Evolutionary conservation across 2,888 invertebrate genomes (phyloP).

Genomic region (Drosophila fungiperda): DNA sequence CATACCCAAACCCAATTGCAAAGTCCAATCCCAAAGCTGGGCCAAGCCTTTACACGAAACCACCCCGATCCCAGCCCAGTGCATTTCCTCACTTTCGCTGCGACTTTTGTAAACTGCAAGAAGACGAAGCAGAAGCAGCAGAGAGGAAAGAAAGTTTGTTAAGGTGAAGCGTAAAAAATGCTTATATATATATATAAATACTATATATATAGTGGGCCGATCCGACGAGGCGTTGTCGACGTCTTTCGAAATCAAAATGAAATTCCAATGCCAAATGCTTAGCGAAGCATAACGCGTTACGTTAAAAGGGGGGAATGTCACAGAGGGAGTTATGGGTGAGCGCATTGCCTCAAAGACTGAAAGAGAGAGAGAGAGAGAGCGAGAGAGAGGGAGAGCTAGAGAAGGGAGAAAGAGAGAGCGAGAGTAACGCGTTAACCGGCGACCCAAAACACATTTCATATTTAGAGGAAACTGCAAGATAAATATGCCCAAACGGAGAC

Average conservation of each 20-base stretch:
- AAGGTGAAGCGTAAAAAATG: conserved; percentile 19
- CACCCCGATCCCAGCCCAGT: conserved; percentile 19
- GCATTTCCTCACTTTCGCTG: conserved; percentile 48
- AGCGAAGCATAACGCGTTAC: conserved; percentile 62
- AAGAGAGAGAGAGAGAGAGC: neutral
- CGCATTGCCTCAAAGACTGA: conserved; percentile 31
- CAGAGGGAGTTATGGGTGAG: conserved; percentile 51
- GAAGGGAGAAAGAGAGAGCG: neutral
- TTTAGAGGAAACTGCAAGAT: neutral
- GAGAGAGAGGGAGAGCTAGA: neutral
- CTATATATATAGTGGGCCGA: conserved; percentile 44
- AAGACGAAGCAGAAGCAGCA: neutral
- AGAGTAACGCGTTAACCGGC: conserved; percentile 37
- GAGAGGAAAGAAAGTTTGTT: conserved; percentile 12
- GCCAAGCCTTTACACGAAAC: conserved; percentile 1
- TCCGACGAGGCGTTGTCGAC: conserved; percentile 54
- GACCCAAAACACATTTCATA: conserved; percentile 42
- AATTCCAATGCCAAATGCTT: conserved; percentile 72
- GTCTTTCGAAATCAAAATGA: conserved; percentile 56
- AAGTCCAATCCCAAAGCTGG: neutral
- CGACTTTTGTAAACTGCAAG: conserved; percentile 14
- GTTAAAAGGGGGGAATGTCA: conserved; percentile 3
- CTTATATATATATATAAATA: conserved; percentile 25
- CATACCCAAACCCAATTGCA: neutral
- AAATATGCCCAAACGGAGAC: neutral